Evolutionary conservation across 2,888 invertebrate species (phyloP).

Genomic region (Nymphalis polychloros): DNA sequence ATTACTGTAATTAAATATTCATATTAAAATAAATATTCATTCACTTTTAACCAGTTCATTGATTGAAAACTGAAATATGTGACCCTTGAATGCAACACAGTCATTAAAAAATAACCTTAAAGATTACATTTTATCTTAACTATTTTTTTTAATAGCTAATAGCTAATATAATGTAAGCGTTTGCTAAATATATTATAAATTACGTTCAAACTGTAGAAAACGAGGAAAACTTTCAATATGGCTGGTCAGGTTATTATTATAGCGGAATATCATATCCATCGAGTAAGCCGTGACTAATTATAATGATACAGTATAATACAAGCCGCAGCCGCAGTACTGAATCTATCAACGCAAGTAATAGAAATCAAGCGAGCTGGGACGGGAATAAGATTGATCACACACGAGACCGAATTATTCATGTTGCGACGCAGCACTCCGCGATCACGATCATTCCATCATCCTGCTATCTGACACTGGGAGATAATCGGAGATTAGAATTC

Average conservation of each 20-base stretch:
- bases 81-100: not conserved
- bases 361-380: conserved; percentile 18
- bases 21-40: not conserved
- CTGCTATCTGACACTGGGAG: conserved; percentile 32
- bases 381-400: conserved; percentile 32
- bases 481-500: conserved; percentile 22
- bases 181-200: not conserved
- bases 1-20: not conserved
- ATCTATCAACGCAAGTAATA: conserved; percentile 36
- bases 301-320: conserved; percentile 37
- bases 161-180: too few species aligned
- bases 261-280: conserved; percentile 30
- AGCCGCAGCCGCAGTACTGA: conserved; percentile 25
- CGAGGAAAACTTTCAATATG: conserved; percentile 25
- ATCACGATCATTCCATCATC: conserved; percentile 36
- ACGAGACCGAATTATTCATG: conserved; percentile 29
- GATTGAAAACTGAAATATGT: not conserved
- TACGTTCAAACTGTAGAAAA: conserved; percentile 5
- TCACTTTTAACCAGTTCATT: not conserved
- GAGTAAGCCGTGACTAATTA: conserved; percentile 39
- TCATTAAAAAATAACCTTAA: not conserved
- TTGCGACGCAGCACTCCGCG: conserved; percentile 25
- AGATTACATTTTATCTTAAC: not conserved
- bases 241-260: conserved; percentile 32
- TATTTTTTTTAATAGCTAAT: not conserved